Percentiles rank a stretch among this genome's conserved stretches.
These are phyloP conservation scores for Caenorhabditis becei DNA, from an alignment of 2,888 invertebrate genomes.

Conservation along the genomic window DNA sequence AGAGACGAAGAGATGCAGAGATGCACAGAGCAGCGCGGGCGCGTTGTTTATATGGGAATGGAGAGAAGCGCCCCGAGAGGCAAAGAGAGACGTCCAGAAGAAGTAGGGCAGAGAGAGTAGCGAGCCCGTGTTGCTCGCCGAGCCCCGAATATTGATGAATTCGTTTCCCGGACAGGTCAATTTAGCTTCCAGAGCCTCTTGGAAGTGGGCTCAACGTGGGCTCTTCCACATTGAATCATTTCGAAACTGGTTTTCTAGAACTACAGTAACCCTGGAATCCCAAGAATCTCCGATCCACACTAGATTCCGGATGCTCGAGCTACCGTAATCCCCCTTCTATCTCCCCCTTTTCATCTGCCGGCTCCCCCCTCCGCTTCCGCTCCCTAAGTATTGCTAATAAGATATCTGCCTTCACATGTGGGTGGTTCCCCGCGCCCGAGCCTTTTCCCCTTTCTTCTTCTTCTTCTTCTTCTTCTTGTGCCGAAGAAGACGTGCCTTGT, in stretches of 20 bases:
- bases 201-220: no score
- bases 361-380: no score
- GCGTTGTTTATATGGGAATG: slow-evolving; percentile 20
- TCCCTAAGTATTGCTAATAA: slow-evolving; percentile 43
- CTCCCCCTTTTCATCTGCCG: no score
- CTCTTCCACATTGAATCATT: no score
- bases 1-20: neutral
- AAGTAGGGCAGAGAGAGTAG: slow-evolving; percentile 27
- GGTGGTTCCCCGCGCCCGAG: neutral
- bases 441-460: neutral
- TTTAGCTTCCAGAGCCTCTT: no score
- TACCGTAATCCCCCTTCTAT: no score
- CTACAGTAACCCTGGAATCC: no score
- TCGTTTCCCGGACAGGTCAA: neutral
- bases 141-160: neutral
- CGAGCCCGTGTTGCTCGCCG: neutral
- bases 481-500: neutral
- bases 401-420: slow-evolving; percentile 4
- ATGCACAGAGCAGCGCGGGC: neutral
- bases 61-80: slow-evolving; percentile 1
- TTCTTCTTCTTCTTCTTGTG: neutral
- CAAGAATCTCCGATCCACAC: no score
- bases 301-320: no score
- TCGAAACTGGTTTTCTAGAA: no score
- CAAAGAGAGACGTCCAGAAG: slow-evolving; percentile 8